phyloP scores from a whole-genome alignment of 2,888 invertebrate genomes.

The Catocala sponsa region DNA sequence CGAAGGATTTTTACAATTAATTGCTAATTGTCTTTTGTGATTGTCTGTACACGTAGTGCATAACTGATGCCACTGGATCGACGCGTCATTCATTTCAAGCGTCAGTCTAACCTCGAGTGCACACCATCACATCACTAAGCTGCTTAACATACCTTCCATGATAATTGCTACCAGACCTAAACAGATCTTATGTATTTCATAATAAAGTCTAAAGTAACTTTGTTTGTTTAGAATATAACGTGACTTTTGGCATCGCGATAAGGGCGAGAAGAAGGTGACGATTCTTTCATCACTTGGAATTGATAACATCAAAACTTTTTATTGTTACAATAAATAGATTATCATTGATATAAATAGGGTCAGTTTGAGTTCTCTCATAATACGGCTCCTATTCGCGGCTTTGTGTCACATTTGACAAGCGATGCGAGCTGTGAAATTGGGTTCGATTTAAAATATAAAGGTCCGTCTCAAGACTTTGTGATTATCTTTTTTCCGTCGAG shows the following conservation, averaged over 20 bases:
- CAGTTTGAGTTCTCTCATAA: slow-evolving; percentile 82
- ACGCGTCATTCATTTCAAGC: slow-evolving; percentile 73
- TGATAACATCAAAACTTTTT: slow-evolving; percentile 87
- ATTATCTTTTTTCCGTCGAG: slow-evolving; percentile 71
- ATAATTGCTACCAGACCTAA: slow-evolving; percentile 47
- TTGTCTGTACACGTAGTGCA: slow-evolving; percentile 61
- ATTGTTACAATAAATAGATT: slow-evolving; percentile 87
- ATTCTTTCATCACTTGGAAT: slow-evolving; percentile 82
- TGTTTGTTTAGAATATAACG: slow-evolving; percentile 44
- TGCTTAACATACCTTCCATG: slow-evolving; percentile 77
- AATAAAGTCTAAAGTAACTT: slow-evolving; percentile 30
- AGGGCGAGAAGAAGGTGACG: slow-evolving; percentile 80
- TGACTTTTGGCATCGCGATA: slow-evolving; percentile 85
- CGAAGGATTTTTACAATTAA: slow-evolving; percentile 29
- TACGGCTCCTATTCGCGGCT: slow-evolving; percentile 83
- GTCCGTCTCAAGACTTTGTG: slow-evolving; percentile 78
- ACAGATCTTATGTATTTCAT: slow-evolving; percentile 41
- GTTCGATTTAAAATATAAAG: slow-evolving; percentile 84
- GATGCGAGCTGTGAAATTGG: slow-evolving; percentile 87
- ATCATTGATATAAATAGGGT: slow-evolving; percentile 86
- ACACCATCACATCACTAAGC: slow-evolving; percentile 79
- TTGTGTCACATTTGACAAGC: slow-evolving; percentile 86
- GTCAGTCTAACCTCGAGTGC: slow-evolving; percentile 77
- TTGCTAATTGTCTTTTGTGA: slow-evolving; percentile 40
- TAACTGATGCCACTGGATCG: slow-evolving; percentile 64